These are phyloP conservation scores for Drosophila hamatofila DNA, from an alignment of 2,888 invertebrate species.

Conservation along the genomic window DNA sequence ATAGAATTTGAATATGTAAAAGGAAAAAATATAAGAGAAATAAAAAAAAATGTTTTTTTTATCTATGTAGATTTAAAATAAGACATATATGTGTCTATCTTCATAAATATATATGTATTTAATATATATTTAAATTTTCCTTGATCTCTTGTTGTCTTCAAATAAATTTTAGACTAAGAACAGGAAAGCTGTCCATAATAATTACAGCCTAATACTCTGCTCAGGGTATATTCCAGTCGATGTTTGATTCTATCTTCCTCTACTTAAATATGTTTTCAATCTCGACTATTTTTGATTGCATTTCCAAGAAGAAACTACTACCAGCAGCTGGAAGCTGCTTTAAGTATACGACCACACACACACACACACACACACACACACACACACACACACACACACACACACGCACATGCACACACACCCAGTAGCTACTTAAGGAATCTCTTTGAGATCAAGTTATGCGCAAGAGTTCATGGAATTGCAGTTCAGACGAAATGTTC, in stretches of 20 bases:
- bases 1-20: too few species aligned
- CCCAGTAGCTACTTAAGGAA: conserved; percentile 18
- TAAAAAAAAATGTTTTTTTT: too few species aligned
- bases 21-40: neutral
- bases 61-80: neutral
- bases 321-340: neutral
- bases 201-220: neutral
- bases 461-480: conserved; percentile 27
- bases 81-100: too few species aligned
- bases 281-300: conserved; percentile 17
- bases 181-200: neutral
- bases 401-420: neutral
- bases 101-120: too few species aligned
- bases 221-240: neutral
- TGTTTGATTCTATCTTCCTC: neutral
- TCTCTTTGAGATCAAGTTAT: conserved; percentile 41
- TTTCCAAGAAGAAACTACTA: conserved; percentile 5
- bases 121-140: too few species aligned
- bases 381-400: conserved; percentile 2
- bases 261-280: neutral
- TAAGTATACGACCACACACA: neutral
- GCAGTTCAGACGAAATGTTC: conserved; percentile 14
- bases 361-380: conserved; percentile 3
- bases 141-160: too few species aligned
- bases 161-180: too few species aligned